Evolutionary conservation across 1,140 invertebrate genomes (phyloP), one percentile per base, ranked within the genome.

Genomic region (Sipha flava): DNA sequence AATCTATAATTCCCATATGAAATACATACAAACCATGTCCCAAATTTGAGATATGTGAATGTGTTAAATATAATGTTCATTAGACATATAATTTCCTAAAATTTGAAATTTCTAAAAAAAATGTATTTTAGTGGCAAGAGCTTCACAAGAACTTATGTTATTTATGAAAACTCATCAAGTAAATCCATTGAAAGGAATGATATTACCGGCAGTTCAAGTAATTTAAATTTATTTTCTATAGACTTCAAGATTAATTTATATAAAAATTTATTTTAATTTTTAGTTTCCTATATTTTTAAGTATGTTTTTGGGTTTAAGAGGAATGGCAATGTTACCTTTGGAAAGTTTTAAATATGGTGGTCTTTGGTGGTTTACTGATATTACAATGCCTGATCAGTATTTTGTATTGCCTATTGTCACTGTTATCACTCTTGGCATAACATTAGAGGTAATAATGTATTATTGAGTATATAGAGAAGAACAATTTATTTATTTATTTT

Each of bases 331-430:
- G 83, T 87, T 91, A 12, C 96, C 95, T 2, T 91, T 98, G 14
- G 93, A 94, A 77, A 95, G 94, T 85, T 88, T 99, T 88, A 90
- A 90, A 81, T 86, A 88, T 26, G 97, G 97, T n/a, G 98, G 98
- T 4, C 80, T 96, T 0, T 91, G 88, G 72, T 99, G 97, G 97
- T 97, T 99, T 85, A 88, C 88, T 0, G 95, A 99, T 89, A 88
- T 99, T 16, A 96, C 95, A 5, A 82, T 95, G 10, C 86, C 91
- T 34, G 98, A 99, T 88, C 96, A 96, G 14, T 96, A 89, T 85
- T 98, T 92, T 84, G 80, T 94, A 23, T 86, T 99, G 79, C 98
- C 98, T 3, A 1, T 97, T 0, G 86, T 97, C 57, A 97, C 96
- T 2, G 90, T 91, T 85, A 83, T 87, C 1, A 97, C 96, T 5